phyloP scores from a whole-genome alignment of 92 coral and sea anemone species.

The Epizoanthus stellaris region DNA sequence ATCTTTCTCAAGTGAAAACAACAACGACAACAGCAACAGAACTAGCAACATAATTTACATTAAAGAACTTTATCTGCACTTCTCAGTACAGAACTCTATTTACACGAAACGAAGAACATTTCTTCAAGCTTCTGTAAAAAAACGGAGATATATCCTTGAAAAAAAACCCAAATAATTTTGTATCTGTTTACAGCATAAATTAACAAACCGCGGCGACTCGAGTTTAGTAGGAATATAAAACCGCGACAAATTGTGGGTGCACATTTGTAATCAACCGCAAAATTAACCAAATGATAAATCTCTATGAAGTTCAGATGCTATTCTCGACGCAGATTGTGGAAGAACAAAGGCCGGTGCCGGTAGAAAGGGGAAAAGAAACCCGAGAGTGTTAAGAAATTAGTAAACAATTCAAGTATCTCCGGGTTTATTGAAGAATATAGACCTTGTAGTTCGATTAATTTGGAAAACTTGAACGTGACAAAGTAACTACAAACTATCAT shows the following conservation, averaged over 20 bases:
- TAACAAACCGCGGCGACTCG: neutral
- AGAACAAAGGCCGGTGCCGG: neutral
- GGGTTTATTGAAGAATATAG: neutral
- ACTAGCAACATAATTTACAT: neutral
- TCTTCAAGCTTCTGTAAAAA: neutral
- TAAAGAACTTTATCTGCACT: neutral
- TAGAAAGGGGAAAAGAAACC: neutral
- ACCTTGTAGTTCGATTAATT: neutral
- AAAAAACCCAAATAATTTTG: neutral
- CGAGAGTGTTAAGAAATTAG: neutral
- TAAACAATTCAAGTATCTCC: neutral
- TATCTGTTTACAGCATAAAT: neutral
- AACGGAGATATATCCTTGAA: neutral
- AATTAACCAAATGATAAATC: neutral
- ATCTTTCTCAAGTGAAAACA: neutral
- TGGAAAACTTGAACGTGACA: neutral
- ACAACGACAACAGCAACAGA: neutral
- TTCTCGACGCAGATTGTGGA: neutral
- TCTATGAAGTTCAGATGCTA: slow-evolving; percentile 7
- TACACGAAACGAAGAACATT: neutral
- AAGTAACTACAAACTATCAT: neutral
- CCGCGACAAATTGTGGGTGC: neutral
- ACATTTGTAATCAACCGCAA: neutral
- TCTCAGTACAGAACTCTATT: neutral
- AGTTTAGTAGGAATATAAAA: neutral